Base-by-base conservation (phyloP, 2,113 vertebrate species). In the Rousettus leschenaultii region DNA sequence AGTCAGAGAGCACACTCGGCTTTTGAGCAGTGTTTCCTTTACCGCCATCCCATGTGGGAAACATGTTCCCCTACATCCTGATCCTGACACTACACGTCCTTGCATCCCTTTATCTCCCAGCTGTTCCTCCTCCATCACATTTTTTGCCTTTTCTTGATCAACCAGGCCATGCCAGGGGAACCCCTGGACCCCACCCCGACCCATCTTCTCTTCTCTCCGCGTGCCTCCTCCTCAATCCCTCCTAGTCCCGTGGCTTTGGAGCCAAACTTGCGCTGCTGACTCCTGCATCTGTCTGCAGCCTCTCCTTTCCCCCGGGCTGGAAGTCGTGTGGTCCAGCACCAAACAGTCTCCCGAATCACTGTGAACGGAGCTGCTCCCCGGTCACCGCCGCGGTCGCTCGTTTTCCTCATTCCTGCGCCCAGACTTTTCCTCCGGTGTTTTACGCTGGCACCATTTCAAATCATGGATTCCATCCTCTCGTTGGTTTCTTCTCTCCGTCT, bases 391-490 rank as follows among this genome's bases (percentile, higher is more conserved):
- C 1, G 19, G 15, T 45, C 30, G 48, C 21, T 14, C n/a, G 45
- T 65, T 86, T 79, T 74, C 74, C 68, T 92, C 38, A 5, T 94
- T 95, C 85, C 57, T n/a, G 6, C 18, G 28, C 35, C 28, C 40
- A n/a, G 63, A 55, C 13, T 22, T 28, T 43, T 63, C 74, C n/a
- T 73, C 51, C n/a, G 4, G 9, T 77, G 45, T 57, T 61, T 71
- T 33, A 59, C 38, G 3, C 4, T 4, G 0, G 15, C 48, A 68
- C 10, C 51, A 48, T 51, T 66, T 89, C 65, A 70, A 43, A 38
- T 28, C 7, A 35, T 40, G 40, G 6, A 24, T 61, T 68, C 65
- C 51, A 21, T 16, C 45, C 73, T 65, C 7, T 18, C 13, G 2
- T 2, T 24, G 85, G 12, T n/a, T 75, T 66, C 30, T 6, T 51